Percentiles rank a stretch among this genome's conserved stretches.
Evolutionary conservation across 2,888 invertebrate species (phyloP).

Genomic region (Tanytarsus gracilentus): DNA sequence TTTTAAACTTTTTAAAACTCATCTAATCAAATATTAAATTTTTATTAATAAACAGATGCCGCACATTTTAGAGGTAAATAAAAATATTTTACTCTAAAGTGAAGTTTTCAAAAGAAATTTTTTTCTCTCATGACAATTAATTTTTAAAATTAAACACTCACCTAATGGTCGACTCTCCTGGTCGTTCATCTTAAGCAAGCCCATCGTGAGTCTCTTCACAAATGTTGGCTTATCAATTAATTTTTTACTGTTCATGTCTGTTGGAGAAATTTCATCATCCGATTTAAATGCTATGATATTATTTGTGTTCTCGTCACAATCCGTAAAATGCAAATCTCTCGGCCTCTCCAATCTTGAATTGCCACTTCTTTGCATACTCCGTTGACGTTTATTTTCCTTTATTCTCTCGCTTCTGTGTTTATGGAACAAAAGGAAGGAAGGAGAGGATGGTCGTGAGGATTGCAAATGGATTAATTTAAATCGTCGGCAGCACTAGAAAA

Average conservation of each 20-base stretch:
- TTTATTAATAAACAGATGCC: too few relatives aligned
- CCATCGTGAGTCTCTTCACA: constrained; percentile 27
- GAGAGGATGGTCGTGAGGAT: too few relatives aligned
- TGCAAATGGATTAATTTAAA: constrained; percentile 15
- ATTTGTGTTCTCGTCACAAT: constrained; percentile 16
- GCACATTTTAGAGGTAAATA: too few relatives aligned
- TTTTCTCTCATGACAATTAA: too few relatives aligned
- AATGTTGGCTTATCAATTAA: constrained; percentile 25
- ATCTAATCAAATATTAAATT: too few relatives aligned
- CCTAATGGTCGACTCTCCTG: constrained; percentile 27
- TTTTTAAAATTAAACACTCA: background rate
- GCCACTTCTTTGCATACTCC: constrained; percentile 25
- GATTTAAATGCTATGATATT: constrained; percentile 24
- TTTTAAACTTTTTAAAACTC: too few relatives aligned
- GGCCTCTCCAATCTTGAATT: constrained; percentile 14
- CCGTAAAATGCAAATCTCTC: constrained; percentile 11
- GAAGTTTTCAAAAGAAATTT: too few relatives aligned
- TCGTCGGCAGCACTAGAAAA: background rate
- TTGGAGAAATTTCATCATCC: constrained; percentile 21
- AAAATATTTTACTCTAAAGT: too few relatives aligned
- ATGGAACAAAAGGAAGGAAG: too few relatives aligned
- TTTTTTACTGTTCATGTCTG: constrained; percentile 23
- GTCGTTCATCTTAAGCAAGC: constrained; percentile 25
- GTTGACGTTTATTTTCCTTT: background rate
- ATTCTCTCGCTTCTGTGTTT: too few relatives aligned